Evolutionary conservation across 2,797 vertebrate genomes (phyloP).

Genomic region (Bradypus variegatus): DNA sequence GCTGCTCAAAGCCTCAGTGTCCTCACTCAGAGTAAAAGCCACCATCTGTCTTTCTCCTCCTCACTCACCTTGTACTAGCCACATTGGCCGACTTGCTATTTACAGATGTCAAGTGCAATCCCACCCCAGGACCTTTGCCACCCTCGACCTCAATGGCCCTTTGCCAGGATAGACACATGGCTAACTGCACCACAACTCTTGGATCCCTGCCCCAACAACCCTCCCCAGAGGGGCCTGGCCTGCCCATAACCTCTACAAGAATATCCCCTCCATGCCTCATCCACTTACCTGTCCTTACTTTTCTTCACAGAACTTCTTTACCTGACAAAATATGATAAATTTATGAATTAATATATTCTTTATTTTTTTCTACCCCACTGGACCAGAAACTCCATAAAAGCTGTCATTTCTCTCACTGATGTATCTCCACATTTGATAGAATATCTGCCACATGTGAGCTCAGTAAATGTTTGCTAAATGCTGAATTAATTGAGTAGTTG

Average conservation of each 20-base stretch:
- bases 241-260: not conserved
- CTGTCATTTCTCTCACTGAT: not conserved
- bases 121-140: not conserved
- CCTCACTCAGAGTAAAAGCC: not conserved
- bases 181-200: too few species aligned
- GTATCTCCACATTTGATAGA: not conserved
- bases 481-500: not conserved
- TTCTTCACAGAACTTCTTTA: not conserved
- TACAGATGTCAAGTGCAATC: too few species aligned
- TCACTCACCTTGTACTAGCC: not conserved
- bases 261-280: not conserved
- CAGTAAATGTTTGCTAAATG: not conserved
- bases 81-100: not conserved
- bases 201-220: rapidly evolving
- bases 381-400: not conserved
- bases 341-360: too few species aligned
- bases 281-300: not conserved
- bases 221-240: not conserved
- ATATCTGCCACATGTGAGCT: not conserved
- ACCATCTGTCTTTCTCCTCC: not conserved
- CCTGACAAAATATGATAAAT: not conserved
- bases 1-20: too few species aligned
- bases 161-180: rapidly evolving
- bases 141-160: not conserved
- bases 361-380: not conserved